phyloP scores from a whole-genome alignment of 1,140 invertebrate genomes.

The Zaprionus nigranus region DNA sequence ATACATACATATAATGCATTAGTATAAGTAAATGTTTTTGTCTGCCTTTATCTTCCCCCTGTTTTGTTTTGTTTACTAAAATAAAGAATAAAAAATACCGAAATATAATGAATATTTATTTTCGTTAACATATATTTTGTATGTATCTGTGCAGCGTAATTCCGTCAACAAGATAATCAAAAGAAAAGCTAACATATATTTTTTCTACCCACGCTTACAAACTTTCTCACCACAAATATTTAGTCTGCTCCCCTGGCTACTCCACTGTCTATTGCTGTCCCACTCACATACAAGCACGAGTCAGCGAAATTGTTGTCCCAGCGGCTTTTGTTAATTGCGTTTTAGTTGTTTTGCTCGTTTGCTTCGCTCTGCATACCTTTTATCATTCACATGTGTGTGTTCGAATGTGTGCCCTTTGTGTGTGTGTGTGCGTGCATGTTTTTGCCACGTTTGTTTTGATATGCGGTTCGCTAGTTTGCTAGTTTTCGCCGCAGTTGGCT shows the following conservation, averaged over 20 bases:
- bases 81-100: neutral
- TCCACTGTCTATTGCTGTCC: constrained; percentile 3
- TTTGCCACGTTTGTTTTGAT: constrained; percentile 71
- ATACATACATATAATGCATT: no score
- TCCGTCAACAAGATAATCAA: neutral
- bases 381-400: constrained; percentile 12
- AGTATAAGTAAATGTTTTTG: neutral
- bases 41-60: neutral
- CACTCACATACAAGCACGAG: neutral
- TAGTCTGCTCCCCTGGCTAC: no score
- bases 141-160: neutral
- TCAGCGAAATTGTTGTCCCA: neutral
- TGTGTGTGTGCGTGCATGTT: constrained; percentile 22
- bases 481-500: constrained; percentile 48
- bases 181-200: neutral
- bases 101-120: neutral
- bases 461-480: constrained; percentile 58
- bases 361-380: constrained; percentile 69
- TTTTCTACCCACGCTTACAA: neutral
- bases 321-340: constrained; percentile 62
- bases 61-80: neutral
- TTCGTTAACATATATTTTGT: neutral
- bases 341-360: constrained; percentile 80
- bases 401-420: neutral
- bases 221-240: constrained; percentile 37